Base-by-base conservation (phyloP, 1,140 invertebrate genomes). In the Helicoverpa armigera region DNA sequence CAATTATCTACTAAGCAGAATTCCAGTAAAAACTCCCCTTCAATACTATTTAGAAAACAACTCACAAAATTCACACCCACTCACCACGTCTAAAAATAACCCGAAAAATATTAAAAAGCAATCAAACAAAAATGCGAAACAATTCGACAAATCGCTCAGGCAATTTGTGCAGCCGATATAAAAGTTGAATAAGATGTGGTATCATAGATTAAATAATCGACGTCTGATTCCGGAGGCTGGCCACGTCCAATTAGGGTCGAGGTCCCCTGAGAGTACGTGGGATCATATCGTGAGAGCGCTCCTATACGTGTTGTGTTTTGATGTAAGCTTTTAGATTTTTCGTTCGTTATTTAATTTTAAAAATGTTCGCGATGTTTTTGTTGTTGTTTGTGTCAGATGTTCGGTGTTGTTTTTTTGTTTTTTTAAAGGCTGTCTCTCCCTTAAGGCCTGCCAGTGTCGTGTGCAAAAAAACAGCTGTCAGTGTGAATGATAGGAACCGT, bases 191-290 rank as follows among this genome's bases (percentile, higher is more conserved):
- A 79, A 83, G 84, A 82, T 76, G 81, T 81, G 23, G 76, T 82
- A 87, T 85, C 82, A 84, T 76, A 85, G 87, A 91, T 90, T 90
- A 89, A 90, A 89, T 91, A 89, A 91, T 89, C 87, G 88, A 60
- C 81, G 77, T 81, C 77, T 84, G 80, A 87, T 90, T 89, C 82
- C 75, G 78, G 72, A 91, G 87, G 86, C 88, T 75, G 86, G 80
- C 87, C 90, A 88, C 91, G 90, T 92, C 84, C 89, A 91, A 93
- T 92, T 93, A 93, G 89, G 88, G 87, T 80, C 81, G 65, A 31
- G 75, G 86, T 89, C 90, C 84, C 87, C n/a, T 23, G 87, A 86
- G 89, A 90, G 81, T 43, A 73, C 69, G 81, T 81, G 83, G 86
- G 84, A 89, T 91, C 85, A 87, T 88, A 88, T 82, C 86, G 85